phyloP scores from a whole-genome alignment of 2,797 vertebrate species.

The Sebastes vulpes region DNA sequence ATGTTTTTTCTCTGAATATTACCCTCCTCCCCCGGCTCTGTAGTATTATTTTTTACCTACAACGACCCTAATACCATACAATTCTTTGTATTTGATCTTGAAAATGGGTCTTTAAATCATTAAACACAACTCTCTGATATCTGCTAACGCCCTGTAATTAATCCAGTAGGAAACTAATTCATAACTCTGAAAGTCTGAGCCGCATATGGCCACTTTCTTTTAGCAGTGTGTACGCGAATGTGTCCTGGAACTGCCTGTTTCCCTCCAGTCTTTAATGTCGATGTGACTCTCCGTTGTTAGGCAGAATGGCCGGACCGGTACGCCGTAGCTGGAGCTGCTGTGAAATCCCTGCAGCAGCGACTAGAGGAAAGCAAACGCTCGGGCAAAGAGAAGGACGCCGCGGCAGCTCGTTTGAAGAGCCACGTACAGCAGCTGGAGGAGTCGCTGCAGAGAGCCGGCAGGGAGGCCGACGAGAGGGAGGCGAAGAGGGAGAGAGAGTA shows the following conservation, averaged over 20 bases:
- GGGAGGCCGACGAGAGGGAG: slow-evolving; percentile 90
- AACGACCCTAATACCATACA: neutral
- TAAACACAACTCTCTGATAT: neutral
- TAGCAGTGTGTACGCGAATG: too few relatives aligned
- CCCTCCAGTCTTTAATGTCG: neutral
- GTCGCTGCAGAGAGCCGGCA: slow-evolving; percentile 86
- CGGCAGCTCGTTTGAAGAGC: slow-evolving; percentile 81
- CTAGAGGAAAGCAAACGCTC: slow-evolving; percentile 88
- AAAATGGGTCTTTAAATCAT: neutral
- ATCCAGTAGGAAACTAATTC: neutral
- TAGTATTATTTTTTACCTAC: neutral
- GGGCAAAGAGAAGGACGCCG: slow-evolving; percentile 90
- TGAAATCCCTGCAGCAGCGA: slow-evolving; percentile 89
- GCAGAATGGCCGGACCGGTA: slow-evolving; percentile 91
- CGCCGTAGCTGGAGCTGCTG: slow-evolving; percentile 79
- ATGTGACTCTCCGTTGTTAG: slow-evolving; percentile 64
- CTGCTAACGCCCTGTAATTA: neutral
- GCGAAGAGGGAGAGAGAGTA: slow-evolving; percentile 89
- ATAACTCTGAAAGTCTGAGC: too few relatives aligned
- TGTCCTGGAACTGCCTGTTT: too few relatives aligned
- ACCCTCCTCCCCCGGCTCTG: neutral
- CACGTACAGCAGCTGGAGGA: slow-evolving; percentile 90
- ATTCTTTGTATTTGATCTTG: neutral
- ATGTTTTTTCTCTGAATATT: neutral
- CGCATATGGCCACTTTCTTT: too few relatives aligned